Conservation (phyloP, 2,113 vertebrate genomes). For the Chionomys nivalis region DNA sequence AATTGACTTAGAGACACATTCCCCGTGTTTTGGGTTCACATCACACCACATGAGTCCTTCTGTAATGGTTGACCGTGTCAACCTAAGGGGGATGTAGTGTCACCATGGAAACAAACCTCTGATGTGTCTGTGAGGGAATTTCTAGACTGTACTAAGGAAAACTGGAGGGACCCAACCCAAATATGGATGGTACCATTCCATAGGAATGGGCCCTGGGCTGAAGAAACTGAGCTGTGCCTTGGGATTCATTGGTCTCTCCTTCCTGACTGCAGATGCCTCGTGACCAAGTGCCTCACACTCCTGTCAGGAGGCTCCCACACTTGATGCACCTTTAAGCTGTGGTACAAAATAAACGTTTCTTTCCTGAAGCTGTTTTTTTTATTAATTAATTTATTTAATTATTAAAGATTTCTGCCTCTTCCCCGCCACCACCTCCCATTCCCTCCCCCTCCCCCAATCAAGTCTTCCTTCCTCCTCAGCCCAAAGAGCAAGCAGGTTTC, state of each 20-base stretch:
- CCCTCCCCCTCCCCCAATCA: too few relatives aligned
- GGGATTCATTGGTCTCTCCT: background rate
- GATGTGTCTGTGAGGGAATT: background rate
- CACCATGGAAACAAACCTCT: background rate
- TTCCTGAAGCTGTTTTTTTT: background rate
- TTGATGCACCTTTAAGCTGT: background rate
- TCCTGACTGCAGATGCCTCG: background rate
- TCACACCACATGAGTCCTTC: background rate
- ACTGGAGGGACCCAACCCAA: background rate
- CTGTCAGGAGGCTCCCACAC: background rate
- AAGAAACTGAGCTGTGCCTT: background rate
- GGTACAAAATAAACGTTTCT: background rate
- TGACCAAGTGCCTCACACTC: background rate
- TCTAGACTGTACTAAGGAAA: background rate
- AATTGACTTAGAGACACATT: background rate
- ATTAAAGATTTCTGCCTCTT: too few relatives aligned
- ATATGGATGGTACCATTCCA: background rate
- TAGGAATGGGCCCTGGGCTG: background rate
- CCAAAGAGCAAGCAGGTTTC: too few relatives aligned
- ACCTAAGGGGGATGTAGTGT: background rate
- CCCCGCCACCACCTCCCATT: too few relatives aligned
- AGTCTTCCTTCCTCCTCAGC: too few relatives aligned
- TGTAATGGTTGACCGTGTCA: background rate
- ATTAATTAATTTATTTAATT: too few relatives aligned
- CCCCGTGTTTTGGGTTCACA: background rate